These are phyloP conservation scores for Sepiola atlantica DNA, from an alignment of 2,888 invertebrate genomes.

Conservation along the genomic window DNA sequence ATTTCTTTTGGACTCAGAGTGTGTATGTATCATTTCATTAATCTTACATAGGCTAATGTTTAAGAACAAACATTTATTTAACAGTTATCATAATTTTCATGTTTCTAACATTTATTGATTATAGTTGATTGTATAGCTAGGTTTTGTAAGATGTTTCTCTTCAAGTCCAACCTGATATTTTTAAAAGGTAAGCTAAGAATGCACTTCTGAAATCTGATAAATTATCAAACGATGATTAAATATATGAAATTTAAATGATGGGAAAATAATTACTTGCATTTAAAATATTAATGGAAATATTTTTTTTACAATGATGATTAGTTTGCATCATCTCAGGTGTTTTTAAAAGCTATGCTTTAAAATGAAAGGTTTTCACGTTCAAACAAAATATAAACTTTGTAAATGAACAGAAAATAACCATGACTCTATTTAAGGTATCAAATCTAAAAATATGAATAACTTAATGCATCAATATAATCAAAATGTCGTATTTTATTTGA, in stretches of 20 bases:
- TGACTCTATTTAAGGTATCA: not conserved
- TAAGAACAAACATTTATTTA: not conserved
- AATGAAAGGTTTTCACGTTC: not conserved
- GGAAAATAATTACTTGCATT: not conserved
- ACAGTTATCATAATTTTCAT: too few species aligned
- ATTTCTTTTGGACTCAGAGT: too few species aligned
- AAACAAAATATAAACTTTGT: not conserved
- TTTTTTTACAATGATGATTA: not conserved
- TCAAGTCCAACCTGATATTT: not conserved
- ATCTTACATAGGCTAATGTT: not conserved
- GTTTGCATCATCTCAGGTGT: not conserved
- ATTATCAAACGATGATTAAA: not conserved
- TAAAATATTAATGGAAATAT: not conserved
- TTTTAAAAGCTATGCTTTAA: not conserved
- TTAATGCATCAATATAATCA: too few species aligned
- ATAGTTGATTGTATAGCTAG: not conserved
- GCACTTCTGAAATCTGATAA: not conserved
- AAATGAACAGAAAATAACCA: not conserved
- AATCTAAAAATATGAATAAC: not conserved
- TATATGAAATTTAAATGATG: not conserved
- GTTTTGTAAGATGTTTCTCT: not conserved
- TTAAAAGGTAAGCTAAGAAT: not conserved
- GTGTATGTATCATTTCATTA: not conserved
- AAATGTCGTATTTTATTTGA: too few species aligned
- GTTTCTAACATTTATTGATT: too few species aligned